phyloP scores from a whole-genome alignment of 2,888 invertebrate genomes.

The Adineta ricciae region DNA sequence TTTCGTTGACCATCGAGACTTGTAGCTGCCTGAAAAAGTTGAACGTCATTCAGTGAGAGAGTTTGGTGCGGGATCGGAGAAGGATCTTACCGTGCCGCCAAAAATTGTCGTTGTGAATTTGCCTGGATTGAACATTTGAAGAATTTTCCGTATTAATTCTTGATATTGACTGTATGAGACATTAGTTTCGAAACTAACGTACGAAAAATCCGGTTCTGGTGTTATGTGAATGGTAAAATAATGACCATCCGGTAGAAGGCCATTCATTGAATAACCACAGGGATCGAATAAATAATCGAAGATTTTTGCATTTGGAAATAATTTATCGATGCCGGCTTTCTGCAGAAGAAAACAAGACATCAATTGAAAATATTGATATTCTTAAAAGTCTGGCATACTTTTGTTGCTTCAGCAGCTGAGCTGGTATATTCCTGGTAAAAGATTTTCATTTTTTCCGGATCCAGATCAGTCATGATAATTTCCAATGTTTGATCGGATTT shows the following conservation, averaged over 20 bases:
- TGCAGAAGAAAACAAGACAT: not conserved
- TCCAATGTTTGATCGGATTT: slow-evolving; percentile 93
- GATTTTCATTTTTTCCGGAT: slow-evolving; percentile 76
- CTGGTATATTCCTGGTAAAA: slow-evolving; percentile 71
- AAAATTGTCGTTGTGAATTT: slow-evolving; percentile 32
- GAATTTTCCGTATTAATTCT: slow-evolving; percentile 28
- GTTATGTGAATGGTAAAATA: slow-evolving; percentile 99
- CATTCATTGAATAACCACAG: slow-evolving; percentile 53
- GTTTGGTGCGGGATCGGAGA: no score
- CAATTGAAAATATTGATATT: slow-evolving; percentile 51
- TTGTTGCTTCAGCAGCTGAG: slow-evolving; percentile 74
- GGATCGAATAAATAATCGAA: slow-evolving; percentile 96
- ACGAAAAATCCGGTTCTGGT: slow-evolving; percentile 83
- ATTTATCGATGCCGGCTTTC: slow-evolving; percentile 79
- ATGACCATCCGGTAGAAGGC: slow-evolving; percentile 62
- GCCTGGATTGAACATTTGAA: slow-evolving; percentile 32
- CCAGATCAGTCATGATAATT: slow-evolving; percentile 89
- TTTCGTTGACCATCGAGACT: not conserved
- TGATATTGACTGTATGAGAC: slow-evolving; percentile 44
- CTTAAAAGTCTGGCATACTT: slow-evolving; percentile 41
- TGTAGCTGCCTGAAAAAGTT: not conserved
- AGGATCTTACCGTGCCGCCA: slow-evolving; percentile 25
- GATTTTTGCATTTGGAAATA: slow-evolving; percentile 75
- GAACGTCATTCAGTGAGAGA: not conserved
- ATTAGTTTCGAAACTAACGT: slow-evolving; percentile 84